These are phyloP conservation scores for Liopterus haemorrhoidalis DNA, from an alignment of 2,888 invertebrate species.

Conservation along the genomic window DNA sequence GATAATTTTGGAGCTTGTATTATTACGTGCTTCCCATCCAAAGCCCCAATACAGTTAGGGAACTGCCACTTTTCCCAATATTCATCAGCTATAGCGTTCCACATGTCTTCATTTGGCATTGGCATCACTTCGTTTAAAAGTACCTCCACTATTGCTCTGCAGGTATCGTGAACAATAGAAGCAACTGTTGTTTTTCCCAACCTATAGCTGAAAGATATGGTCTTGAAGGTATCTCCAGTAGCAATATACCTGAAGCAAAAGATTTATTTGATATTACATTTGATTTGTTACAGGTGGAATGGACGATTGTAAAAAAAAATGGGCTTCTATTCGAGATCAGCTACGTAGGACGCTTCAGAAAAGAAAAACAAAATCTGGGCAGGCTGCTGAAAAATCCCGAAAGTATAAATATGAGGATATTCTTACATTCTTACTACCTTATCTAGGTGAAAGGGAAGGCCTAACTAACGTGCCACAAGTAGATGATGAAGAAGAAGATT, in stretches of 20 bases:
- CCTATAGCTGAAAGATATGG: conserved; percentile 31
- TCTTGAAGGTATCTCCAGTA: conserved; percentile 31
- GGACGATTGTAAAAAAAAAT: conserved; percentile 28
- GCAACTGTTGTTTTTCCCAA: conserved; percentile 29
- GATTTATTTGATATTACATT: conserved; percentile 13
- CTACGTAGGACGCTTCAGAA: conserved; percentile 29
- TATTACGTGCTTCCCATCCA: conserved; percentile 31
- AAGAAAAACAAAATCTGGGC: conserved; percentile 32
- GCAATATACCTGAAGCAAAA: conserved; percentile 33
- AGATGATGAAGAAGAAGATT: conserved; percentile 11
- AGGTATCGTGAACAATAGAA: conserved; percentile 29
- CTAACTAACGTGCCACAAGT: conserved; percentile 22
- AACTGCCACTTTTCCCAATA: conserved; percentile 28
- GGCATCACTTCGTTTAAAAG: conserved; percentile 32
- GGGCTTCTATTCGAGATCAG: conserved; percentile 26
- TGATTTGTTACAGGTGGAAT: conserved; percentile 16
- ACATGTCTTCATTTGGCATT: conserved; percentile 27
- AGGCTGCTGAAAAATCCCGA: conserved; percentile 25
- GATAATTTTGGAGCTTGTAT: conserved; percentile 30
- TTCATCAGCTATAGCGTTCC: conserved; percentile 29
- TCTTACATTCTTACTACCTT: conserved; percentile 31
- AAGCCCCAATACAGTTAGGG: conserved; percentile 29
- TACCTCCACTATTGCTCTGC: conserved; percentile 27
- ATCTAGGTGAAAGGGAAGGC: conserved; percentile 29
- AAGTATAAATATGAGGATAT: conserved; percentile 32